Evolutionary conservation across 2,113 vertebrate genomes (phyloP).

Genomic region (Alligator sinensis): DNA sequence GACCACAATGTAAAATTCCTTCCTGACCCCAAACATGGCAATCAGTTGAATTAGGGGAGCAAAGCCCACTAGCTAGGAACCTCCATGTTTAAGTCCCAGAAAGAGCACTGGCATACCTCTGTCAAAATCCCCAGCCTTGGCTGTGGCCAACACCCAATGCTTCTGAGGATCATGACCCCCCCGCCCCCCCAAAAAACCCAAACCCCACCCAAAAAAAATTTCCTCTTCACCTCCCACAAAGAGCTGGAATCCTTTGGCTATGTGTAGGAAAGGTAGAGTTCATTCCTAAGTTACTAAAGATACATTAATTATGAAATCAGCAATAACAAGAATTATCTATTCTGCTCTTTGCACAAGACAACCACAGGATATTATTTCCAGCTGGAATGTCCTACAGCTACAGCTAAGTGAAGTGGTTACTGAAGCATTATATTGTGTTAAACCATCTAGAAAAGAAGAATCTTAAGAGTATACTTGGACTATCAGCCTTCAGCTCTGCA

Average conservation of each 20-base stretch:
- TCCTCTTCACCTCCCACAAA: background rate
- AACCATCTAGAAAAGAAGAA: slow-evolving; percentile 22
- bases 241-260: background rate
- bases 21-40: too few relatives aligned
- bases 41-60: too few relatives aligned
- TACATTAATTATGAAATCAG: background rate
- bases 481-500: slow-evolving; percentile 38
- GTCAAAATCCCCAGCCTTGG: too few relatives aligned
- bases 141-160: background rate
- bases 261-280: background rate
- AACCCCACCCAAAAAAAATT: too few relatives aligned
- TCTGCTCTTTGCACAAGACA: background rate
- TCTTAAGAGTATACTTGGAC: background rate
- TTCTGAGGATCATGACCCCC: background rate
- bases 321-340: slow-evolving; percentile 4
- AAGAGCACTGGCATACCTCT: too few relatives aligned
- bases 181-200: background rate
- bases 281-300: background rate
- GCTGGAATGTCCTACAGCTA: background rate
- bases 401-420: slow-evolving; percentile 26
- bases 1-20: too few relatives aligned
- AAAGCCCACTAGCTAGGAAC: too few relatives aligned
- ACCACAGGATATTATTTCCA: background rate
- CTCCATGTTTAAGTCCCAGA: too few relatives aligned
- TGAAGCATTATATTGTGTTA: background rate